Conservation (phyloP, 2,888 invertebrate species). For the Drosophila picticornis region DNA sequence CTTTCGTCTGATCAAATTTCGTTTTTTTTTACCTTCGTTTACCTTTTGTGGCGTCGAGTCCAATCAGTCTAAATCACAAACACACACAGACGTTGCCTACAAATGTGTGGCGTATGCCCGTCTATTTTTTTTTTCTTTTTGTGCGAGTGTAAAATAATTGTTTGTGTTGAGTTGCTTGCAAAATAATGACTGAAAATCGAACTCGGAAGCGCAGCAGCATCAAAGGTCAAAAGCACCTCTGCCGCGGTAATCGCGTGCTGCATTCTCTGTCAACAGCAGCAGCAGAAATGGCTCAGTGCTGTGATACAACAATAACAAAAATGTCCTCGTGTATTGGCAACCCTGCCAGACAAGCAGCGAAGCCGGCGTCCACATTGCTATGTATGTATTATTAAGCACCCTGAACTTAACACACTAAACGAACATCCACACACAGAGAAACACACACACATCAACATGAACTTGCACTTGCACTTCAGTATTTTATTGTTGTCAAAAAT, state of each 20-base stretch:
- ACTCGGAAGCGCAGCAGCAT: conserved; percentile 11
- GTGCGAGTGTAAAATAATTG: background rate
- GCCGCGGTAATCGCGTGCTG: conserved; percentile 10
- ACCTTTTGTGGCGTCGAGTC: conserved; percentile 26
- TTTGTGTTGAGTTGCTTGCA: conserved; percentile 5
- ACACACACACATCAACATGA: conserved; percentile 7
- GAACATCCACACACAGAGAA: conserved; percentile 2
- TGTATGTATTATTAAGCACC: conserved; percentile 51
- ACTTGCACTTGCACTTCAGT: conserved; percentile 47
- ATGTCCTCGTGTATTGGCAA: conserved; percentile 51
- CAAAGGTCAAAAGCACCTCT: conserved; percentile 1
- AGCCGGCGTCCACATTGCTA: conserved; percentile 39
- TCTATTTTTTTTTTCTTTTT: conserved; percentile 1
- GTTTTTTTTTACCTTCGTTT: conserved; percentile 50
- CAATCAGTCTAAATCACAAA: conserved; percentile 1
- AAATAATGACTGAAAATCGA: conserved; percentile 9
- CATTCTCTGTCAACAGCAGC: background rate
- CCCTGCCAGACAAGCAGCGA: conserved; percentile 28
- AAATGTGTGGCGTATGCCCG: conserved; percentile 21
- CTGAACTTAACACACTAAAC: conserved; percentile 36
- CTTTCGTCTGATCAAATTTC: conserved; percentile 51
- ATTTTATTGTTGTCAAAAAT: conserved; percentile 18
- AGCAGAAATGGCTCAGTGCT: conserved; percentile 10
- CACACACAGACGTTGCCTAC: conserved; percentile 1
- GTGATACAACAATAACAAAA: conserved; percentile 42